A percentile compares a stretch with the other conserved stretches of the same genome.
phyloP scores from a whole-genome alignment of 2,797 vertebrate species.

The Sibirionetta formosa region DNA sequence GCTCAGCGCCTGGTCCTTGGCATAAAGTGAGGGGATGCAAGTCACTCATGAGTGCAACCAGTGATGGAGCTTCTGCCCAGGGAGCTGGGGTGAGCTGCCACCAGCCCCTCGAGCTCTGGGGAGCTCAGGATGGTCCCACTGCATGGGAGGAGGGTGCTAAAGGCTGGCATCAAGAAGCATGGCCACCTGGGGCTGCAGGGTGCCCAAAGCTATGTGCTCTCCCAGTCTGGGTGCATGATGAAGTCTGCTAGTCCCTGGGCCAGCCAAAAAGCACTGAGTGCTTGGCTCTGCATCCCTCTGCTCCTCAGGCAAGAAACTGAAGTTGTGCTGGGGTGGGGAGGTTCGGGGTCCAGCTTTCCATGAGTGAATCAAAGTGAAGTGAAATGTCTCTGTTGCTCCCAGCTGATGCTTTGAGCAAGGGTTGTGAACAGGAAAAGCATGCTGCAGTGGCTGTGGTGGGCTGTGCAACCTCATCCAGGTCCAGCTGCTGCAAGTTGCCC shows the following conservation, averaged over 20 bases:
- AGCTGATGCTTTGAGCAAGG: not conserved
- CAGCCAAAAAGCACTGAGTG: accelerated
- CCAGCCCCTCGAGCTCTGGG: no score
- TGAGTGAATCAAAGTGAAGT: not conserved
- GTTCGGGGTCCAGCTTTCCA: not conserved
- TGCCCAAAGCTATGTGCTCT: not conserved
- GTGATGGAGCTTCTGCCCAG: no score
- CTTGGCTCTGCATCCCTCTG: not conserved
- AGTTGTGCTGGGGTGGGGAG: no score
- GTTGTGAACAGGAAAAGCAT: not conserved
- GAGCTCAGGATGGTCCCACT: no score
- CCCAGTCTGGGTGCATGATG: not conserved
- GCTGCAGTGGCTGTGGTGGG: not conserved
- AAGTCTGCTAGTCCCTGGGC: not conserved
- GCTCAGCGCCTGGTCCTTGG: not conserved
- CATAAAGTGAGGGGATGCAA: not conserved
- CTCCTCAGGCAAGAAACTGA: not conserved
- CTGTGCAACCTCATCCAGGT: not conserved
- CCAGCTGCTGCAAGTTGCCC: not conserved
- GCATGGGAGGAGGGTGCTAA: no score
- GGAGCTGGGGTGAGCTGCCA: no score
- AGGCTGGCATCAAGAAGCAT: not conserved
- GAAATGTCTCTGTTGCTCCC: not conserved
- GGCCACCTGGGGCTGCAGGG: not conserved
- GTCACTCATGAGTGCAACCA: no score